Evolutionary conservation across 2,888 invertebrate genomes (phyloP), one percentile per base, ranked within the genome.

Genomic region (Polietes domitor): DNA sequence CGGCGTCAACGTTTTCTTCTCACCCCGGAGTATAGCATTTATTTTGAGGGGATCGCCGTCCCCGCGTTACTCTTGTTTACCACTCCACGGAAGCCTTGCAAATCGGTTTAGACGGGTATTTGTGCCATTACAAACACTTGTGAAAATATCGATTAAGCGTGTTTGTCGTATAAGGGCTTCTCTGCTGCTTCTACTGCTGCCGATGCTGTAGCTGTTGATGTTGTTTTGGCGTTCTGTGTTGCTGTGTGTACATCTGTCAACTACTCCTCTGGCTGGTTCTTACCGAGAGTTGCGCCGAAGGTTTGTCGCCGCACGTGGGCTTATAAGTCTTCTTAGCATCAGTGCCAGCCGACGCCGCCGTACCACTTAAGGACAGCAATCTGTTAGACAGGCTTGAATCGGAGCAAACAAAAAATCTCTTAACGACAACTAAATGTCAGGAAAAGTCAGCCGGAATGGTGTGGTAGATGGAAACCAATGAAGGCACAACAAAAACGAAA

Each of bases 401-500:
- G 19, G 15, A 58, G 37, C 41, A 37, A 41, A 43, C 12, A 21
- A 32, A 77, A 83, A 80, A 61, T 73, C 83, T 76, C 58, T 50
- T 73, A 79, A 80, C 55, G 83, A 77, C 83, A 83, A 26, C 71
- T 77, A 75, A 74, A 83, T 83, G 80, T 83, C 80, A 74, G 76
- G 68, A n/a, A 17, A 65, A 65, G 21, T 65, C 68, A 68, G 68
- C 43, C 37, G 12, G 19, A 68, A 43, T 68, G 41, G 21, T 43
- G 37, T n/a, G 43, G n/a, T 15, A 5, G 61, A 61, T n/a, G n/a
- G 26, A 68, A 43, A 32, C 63, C 37, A 63, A 43, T 0, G 43
- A 43, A 21, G 68, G 43, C 65, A 41, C 17, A 37, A n/a, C 24
- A 26, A 32, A 24, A 43, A 61, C n/a, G 17, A 61, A 77, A 7